phyloP scores from a whole-genome alignment of 2,888 invertebrate genomes.

The Amphipoea oculea region DNA sequence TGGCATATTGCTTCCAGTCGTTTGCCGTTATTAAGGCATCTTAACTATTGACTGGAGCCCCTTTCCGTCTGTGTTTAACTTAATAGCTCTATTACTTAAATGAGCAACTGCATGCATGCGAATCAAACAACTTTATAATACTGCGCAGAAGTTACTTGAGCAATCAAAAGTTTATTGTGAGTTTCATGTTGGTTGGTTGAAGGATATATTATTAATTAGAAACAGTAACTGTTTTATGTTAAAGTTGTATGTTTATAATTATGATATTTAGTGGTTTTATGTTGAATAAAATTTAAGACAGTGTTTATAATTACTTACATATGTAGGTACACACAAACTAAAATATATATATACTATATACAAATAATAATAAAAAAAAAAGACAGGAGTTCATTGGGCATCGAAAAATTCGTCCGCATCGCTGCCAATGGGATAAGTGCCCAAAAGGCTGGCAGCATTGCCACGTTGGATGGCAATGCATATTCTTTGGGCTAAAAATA shows the following conservation, averaged over 20 bases:
- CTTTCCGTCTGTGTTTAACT: constrained; percentile 75
- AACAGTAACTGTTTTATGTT: neutral
- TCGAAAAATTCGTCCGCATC: no score
- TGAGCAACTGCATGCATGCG: constrained; percentile 74
- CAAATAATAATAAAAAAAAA: no score
- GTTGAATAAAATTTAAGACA: no score
- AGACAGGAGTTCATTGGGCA: no score
- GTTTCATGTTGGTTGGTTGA: constrained; percentile 7
- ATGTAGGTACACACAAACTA: no score
- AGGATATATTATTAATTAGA: constrained; percentile 26
- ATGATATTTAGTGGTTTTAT: no score
- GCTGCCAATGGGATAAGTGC: no score
- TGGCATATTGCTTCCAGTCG: constrained; percentile 71
- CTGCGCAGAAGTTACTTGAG: constrained; percentile 48
- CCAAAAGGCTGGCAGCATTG: no score
- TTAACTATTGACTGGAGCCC: constrained; percentile 75
- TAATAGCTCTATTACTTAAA: constrained; percentile 85
- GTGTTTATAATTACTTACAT: no score
- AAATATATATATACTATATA: no score
- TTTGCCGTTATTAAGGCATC: constrained; percentile 75
- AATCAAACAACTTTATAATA: constrained; percentile 73
- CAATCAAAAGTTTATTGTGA: constrained; percentile 50
- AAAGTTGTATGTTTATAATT: neutral
- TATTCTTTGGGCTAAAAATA: no score
- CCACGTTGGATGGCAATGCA: no score